A percentile compares a stretch with the other conserved stretches of the same genome.
Evolutionary conservation across 2,113 vertebrate species (phyloP).

Genomic region (Galeopterus variegatus): DNA sequence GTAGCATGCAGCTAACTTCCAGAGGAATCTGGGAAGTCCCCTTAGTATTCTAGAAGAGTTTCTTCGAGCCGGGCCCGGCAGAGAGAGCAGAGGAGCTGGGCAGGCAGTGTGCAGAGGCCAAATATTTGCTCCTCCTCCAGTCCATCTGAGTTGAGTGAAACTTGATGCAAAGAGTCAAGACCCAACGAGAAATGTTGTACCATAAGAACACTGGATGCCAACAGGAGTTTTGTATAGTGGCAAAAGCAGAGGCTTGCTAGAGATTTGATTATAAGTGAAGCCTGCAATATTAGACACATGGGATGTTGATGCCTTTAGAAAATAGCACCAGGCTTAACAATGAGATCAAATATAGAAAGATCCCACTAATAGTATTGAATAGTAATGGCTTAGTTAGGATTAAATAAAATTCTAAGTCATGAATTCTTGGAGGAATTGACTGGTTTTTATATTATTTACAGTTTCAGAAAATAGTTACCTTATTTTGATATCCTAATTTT

Average conservation of each 20-base stretch:
- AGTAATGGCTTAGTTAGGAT: background rate
- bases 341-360: conserved; percentile 43
- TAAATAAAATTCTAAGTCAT: background rate
- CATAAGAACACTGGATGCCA: background rate
- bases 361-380: background rate
- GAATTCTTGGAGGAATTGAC: background rate
- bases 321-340: conserved; percentile 27
- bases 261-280: conserved; percentile 41
- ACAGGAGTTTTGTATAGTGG: background rate
- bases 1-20: background rate
- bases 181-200: background rate
- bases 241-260: background rate
- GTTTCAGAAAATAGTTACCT: conserved; percentile 26
- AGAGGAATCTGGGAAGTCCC: background rate
- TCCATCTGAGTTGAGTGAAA: background rate
- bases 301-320: background rate
- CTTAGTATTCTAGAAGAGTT: background rate
- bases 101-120: background rate
- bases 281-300: background rate
- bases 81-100: background rate
- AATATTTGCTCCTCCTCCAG: background rate
- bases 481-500: conserved; percentile 30
- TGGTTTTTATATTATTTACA: background rate
- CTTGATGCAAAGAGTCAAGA: conserved; percentile 17
- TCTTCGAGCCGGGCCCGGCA: background rate